Conservation (phyloP, 2,113 vertebrate species). For the Salvelinus fontinalis region DNA sequence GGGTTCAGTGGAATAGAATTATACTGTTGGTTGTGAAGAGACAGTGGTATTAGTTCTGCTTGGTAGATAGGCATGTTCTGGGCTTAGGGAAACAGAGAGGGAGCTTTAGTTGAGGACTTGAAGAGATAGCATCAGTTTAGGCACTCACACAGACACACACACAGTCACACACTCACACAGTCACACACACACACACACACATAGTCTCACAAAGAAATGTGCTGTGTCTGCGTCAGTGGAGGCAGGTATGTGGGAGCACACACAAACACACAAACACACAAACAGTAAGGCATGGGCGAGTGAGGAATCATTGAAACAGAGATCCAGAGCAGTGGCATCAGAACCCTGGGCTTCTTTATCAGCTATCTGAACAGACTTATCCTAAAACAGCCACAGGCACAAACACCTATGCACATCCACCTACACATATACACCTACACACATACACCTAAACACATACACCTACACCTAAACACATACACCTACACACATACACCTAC, state of each 20-base stretch:
- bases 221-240: too few species aligned
- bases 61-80: background rate
- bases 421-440: too few species aligned
- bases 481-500: background rate
- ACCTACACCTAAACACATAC: too few species aligned
- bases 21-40: background rate
- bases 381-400: conserved; percentile 53
- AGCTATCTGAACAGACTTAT: conserved; percentile 71
- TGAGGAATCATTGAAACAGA: too few species aligned
- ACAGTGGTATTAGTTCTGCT: background rate
- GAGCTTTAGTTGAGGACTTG: conserved; percentile 47
- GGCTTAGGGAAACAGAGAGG: conserved; percentile 17
- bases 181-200: conserved; percentile 11
- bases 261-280: conserved; percentile 20
- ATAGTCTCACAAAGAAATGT: conserved; percentile 16
- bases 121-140: conserved; percentile 58
- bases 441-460: background rate
- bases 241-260: background rate
- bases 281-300: conserved; percentile 35
- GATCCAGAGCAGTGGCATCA: conserved; percentile 59
- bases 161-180: conserved; percentile 44
- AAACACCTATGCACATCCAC: background rate
- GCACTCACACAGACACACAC: conserved; percentile 18
- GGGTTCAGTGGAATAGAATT: background rate
- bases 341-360: conserved; percentile 71